Evolutionary conservation across 2,113 vertebrate species (phyloP), one percentile per base, ranked within the genome.

Genomic region (Channa argus): DNA sequence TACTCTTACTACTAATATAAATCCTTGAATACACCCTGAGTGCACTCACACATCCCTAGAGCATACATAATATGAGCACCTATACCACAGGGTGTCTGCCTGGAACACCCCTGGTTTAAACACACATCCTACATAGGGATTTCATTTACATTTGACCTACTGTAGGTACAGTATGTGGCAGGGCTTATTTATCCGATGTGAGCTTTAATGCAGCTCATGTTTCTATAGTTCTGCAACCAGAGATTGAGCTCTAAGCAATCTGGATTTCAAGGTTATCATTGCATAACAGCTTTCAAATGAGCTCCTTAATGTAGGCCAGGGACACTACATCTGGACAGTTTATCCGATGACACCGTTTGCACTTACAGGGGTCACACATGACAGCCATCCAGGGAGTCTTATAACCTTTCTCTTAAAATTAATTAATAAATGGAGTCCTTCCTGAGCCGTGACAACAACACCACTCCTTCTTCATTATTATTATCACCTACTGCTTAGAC

Each of bases 251-350:
- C 74, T 81, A 63, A 63, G 66, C 15, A 24, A 83, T 67, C 71
- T 75, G 78, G 56, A 88, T 76, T 81, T 79, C 83, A 92, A 89
- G 82, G 85, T 91, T 88, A 90, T 90, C 80, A 47, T 76, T 88
- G 82, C 78, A 73, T 74, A 90, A 83, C 81, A 74, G 82, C 86
- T 77, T 86, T 76, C 65, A 84, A 62, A 83, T 64, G 63, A 71
- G 83, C 73, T 72, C 66, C 70, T 89, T 71, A 62, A 72, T 58
- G 68, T 66, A 73, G 63, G 56, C 46, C 36, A 4, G 53, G 66
- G 52, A 86, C 44, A 43, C 41, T 72, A 43, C 68, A 86, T 79
- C 59, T 62, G 53, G 77, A 70, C 66, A 64, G 63, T 80, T 86
- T 78, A 88, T 80, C 80, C 7, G 34, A 36, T 9, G 12, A 56